phyloP scores from a whole-genome alignment of 1,140 invertebrate species.

The Stratiolaelaps scimitus region DNA sequence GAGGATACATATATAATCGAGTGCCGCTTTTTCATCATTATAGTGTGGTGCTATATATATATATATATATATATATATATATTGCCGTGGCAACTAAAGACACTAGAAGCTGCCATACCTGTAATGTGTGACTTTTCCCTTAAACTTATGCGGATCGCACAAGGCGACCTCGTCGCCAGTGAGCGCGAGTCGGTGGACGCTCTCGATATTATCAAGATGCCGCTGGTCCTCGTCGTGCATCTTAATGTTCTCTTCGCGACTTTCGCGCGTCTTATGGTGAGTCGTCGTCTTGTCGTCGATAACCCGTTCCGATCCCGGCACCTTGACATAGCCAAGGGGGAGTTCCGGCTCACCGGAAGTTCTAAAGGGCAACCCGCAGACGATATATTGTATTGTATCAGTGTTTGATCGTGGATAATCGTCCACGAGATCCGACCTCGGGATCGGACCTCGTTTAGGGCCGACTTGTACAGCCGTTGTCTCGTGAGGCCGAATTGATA shows the following conservation, averaged over 20 bases:
- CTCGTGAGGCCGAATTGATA: too few relatives aligned
- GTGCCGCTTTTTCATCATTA: too few relatives aligned
- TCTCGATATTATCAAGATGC: conserved; percentile 17
- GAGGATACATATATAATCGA: too few relatives aligned
- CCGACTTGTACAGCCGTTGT: too few relatives aligned
- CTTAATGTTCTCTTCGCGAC: conserved; percentile 37
- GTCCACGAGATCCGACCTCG: too few relatives aligned
- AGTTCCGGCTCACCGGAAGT: conserved; percentile 21
- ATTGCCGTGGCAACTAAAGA: too few relatives aligned
- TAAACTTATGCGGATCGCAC: conserved; percentile 23
- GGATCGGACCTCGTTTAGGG: too few relatives aligned
- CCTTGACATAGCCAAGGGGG: conserved; percentile 45
- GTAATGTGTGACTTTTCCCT: conserved; percentile 26
- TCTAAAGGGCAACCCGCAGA: neutral
- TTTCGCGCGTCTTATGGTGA: conserved; percentile 35
- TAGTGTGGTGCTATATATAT: too few relatives aligned
- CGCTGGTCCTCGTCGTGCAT: conserved; percentile 36
- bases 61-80: too few relatives aligned
- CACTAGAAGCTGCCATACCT: conserved; percentile 3
- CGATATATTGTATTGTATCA: too few relatives aligned
- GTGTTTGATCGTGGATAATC: too few relatives aligned
- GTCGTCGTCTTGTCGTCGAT: conserved; percentile 47
- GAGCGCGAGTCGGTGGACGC: conserved; percentile 16
- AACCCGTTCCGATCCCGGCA: conserved; percentile 54
- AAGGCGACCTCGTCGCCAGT: conserved; percentile 18